phyloP scores from a whole-genome alignment of 2,113 vertebrate species.

The Mionectes macconnelli region DNA sequence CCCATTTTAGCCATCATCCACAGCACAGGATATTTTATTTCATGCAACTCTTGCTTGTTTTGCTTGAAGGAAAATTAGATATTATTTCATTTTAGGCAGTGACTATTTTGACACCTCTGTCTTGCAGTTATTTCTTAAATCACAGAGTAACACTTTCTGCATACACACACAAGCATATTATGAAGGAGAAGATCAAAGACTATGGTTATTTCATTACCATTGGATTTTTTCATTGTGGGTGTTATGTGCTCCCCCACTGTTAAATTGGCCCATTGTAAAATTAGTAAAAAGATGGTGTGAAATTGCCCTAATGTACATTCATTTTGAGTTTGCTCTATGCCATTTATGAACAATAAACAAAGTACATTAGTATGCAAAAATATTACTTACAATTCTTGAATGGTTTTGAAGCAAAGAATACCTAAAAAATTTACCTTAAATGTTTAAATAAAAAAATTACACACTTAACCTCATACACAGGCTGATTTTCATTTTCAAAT shows the following conservation, averaged over 20 bases:
- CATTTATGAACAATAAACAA: background rate
- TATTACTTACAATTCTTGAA: background rate
- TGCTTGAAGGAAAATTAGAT: background rate
- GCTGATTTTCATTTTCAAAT: background rate
- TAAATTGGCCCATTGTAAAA: constrained; percentile 41
- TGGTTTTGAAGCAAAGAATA: background rate
- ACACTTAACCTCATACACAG: background rate
- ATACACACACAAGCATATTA: background rate
- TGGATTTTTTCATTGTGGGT: background rate
- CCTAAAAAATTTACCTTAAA: background rate
- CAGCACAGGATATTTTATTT: background rate
- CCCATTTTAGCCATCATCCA: background rate
- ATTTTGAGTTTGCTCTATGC: background rate
- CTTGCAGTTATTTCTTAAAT: constrained; percentile 21
- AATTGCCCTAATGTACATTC: background rate
- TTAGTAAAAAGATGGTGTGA: background rate
- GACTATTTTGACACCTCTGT: background rate
- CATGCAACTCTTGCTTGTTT: background rate
- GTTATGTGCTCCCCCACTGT: background rate
- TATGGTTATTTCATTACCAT: constrained; percentile 1
- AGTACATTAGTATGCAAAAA: background rate
- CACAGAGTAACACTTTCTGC: background rate
- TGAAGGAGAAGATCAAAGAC: constrained; percentile 1
- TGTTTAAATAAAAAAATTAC: background rate
- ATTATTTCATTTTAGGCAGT: background rate